Conservation (phyloP, 2,797 vertebrate genomes). For the Odontamblyopus rebecca region DNA sequence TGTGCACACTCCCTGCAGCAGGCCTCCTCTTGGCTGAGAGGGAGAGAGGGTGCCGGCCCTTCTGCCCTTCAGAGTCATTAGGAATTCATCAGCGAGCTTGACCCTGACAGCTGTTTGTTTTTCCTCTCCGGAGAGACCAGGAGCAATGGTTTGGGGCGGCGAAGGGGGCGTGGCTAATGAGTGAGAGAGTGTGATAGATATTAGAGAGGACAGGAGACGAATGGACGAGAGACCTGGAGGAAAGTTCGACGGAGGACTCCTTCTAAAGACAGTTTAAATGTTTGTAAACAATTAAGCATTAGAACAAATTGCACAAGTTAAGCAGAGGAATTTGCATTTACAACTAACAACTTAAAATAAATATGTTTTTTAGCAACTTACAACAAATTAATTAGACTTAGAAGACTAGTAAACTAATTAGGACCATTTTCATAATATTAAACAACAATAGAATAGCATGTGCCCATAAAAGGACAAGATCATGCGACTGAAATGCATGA, state of each 20-base stretch:
- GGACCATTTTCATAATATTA: too few species aligned
- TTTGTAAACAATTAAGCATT: not conserved
- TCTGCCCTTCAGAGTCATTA: constrained; percentile 77
- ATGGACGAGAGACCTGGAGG: constrained; percentile 40
- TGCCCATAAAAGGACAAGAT: too few species aligned
- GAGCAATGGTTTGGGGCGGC: constrained; percentile 45
- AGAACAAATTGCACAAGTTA: not conserved
- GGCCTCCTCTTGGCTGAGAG: constrained; percentile 55
- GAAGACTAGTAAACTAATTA: too few species aligned
- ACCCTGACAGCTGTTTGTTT: constrained; percentile 79
- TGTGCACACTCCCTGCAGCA: constrained; percentile 15
- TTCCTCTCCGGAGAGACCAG: constrained; percentile 62
- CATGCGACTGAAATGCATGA: too few species aligned
- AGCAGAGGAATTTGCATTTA: not conserved
- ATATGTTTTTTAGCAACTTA: not conserved
- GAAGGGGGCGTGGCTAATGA: constrained; percentile 57
- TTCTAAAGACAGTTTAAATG: constrained; percentile 20
- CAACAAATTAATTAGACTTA: too few species aligned
- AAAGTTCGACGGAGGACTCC: constrained; percentile 37
- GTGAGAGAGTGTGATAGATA: constrained; percentile 62
- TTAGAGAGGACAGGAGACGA: constrained; percentile 55
- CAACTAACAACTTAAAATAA: not conserved
- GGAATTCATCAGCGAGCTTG: constrained; percentile 71
- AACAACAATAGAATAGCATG: too few species aligned
- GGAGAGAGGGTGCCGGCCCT: constrained; percentile 66